Conservation (phyloP, 2,113 vertebrate genomes). For the Ciconia boyciana region DNA sequence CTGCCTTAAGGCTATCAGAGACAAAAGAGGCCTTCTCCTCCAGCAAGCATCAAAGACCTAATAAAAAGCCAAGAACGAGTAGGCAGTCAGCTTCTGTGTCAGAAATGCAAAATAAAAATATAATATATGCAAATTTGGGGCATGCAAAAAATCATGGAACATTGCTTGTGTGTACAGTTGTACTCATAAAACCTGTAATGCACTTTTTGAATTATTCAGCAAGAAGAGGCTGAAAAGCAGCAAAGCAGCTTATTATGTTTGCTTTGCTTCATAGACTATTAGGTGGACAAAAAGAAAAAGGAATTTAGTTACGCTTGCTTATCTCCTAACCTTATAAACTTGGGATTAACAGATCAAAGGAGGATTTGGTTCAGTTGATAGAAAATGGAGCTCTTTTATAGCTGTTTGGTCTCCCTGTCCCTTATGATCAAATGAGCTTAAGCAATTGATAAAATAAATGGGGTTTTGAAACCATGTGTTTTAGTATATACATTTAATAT, state of each 20-base stretch:
- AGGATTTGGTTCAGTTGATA: conserved; percentile 89
- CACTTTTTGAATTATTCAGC: conserved; percentile 63
- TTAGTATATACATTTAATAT: conserved; percentile 56
- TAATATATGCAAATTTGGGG: conserved; percentile 78
- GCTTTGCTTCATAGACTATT: conserved; percentile 83
- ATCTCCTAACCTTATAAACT: conserved; percentile 96
- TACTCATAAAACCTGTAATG: conserved; percentile 52
- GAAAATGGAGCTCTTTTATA: conserved; percentile 86
- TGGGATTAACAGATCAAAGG: conserved; percentile 99
- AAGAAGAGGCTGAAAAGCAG: conserved; percentile 43
- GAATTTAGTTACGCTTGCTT: conserved; percentile 91
- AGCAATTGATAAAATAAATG: conserved; percentile 72
- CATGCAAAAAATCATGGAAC: conserved; percentile 51
- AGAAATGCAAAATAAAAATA: conserved; percentile 84
- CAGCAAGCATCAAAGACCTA: conserved; percentile 82
- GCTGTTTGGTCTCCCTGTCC: conserved; percentile 70
- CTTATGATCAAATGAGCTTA: conserved; percentile 76
- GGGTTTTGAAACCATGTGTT: conserved; percentile 59
- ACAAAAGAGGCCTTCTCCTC: conserved; percentile 86
- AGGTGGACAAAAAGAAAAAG: conserved; percentile 87
- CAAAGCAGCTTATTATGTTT: conserved; percentile 84
- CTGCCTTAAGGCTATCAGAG: conserved; percentile 81
- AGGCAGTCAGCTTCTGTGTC: conserved; percentile 66
- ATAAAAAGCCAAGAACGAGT: conserved; percentile 78
- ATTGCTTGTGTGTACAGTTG: conserved; percentile 54